Percentiles rank a stretch among this genome's conserved stretches.
Evolutionary conservation across 2,113 vertebrate genomes (phyloP).

Genomic region (Anoura caudifer): DNA sequence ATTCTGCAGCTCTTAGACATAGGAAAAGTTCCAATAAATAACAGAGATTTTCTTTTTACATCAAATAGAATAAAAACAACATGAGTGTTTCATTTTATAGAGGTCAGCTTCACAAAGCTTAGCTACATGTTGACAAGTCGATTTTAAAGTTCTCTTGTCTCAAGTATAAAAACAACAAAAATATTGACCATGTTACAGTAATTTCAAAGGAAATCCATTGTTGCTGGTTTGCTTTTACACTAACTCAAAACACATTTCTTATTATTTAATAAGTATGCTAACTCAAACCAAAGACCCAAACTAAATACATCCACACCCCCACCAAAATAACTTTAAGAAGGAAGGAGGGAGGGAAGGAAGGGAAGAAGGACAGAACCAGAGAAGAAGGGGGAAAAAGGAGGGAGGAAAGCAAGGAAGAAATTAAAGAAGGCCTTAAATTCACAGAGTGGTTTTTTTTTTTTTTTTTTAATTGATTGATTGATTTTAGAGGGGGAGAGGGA

Average conservation of each 20-base stretch:
- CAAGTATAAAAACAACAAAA: conserved; percentile 48
- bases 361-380: too few relatives aligned
- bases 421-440: background rate
- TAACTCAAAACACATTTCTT: conserved; percentile 52
- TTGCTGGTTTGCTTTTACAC: conserved; percentile 28
- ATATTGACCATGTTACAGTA: background rate
- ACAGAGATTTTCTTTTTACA: conserved; percentile 33
- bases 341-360: background rate
- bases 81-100: conserved; percentile 36
- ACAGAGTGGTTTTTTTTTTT: background rate
- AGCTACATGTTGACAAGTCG: conserved; percentile 35
- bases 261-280: conserved; percentile 50
- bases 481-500: background rate
- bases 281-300: conserved; percentile 28
- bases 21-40: conserved; percentile 28
- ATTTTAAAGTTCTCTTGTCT: conserved; percentile 33
- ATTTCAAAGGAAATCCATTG: conserved; percentile 27
- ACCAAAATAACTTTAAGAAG: background rate
- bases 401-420: background rate
- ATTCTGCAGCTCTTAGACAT: conserved; percentile 2
- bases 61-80: background rate
- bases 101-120: background rate
- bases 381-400: background rate
- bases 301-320: background rate
- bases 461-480: background rate